Evolutionary conservation across 2,797 vertebrate genomes (phyloP), one percentile per base, ranked within the genome.

Genomic region (Pitangus sulphuratus): DNA sequence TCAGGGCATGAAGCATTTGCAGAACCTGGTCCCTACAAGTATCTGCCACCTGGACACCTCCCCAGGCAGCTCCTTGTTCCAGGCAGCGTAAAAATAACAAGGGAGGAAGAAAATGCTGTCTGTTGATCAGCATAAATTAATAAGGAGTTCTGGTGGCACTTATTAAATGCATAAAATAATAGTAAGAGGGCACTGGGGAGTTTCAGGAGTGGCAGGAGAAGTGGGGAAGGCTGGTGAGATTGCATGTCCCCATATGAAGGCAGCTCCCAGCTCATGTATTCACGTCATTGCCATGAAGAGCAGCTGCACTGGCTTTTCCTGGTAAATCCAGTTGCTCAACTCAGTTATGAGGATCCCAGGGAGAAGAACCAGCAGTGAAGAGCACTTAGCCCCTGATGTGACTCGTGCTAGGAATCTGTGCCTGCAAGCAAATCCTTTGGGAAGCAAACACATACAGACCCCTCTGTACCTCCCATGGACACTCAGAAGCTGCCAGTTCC

Each of bases 201-300:
- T 30, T 44, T 56, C 78, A 40, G 53, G 61, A 84, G 37, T 1
- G 70, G 87, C 12, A 51, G 57, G n/a, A 83, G 69, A 11, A 31
- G 56, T 12, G 31, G 48, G 30, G 72, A 58, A 81, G 44, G 30
- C 40, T 4, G 11, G 30, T 45, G 72, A 90, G 66, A 86, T n/a
- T 44, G 31, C 48, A 35, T 42, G 68, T 6, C 31, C 42, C 26
- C 1, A 1, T 9, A 30, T 19, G 51, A 86, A 61, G 18, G 37
- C 64, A 88, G 68, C 54, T 61, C 65, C 54, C 78, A 75, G 20
- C 24, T 64, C 28, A 15, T 1, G 12, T 7, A 14, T 9, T 48
- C 4, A 1, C 31, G 69, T 39, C 37, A 60, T 6, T 2, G 4
- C 21, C 58, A 51, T 0, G 16, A 47, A 90, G n/a, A 37, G 2